Base-by-base conservation (phyloP, 2,888 invertebrate genomes). In the Noctua fimbriata region DNA sequence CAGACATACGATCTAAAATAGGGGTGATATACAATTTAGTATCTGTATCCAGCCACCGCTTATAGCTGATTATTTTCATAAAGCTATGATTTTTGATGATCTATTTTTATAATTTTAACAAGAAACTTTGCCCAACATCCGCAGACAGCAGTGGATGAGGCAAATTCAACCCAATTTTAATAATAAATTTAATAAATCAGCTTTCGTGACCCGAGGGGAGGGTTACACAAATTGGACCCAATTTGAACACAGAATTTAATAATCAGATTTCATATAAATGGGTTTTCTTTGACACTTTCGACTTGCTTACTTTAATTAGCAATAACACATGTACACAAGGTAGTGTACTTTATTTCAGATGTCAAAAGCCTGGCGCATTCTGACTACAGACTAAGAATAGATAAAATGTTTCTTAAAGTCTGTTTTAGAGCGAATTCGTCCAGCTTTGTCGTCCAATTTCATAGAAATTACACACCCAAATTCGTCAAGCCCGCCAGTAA, bases 1-100 rank as follows among this genome's bases (percentile, higher is more conserved):
- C 81, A 87, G 83, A 85, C 73, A 79, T 52, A 81, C 41, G 55
- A 73, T 41, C 79, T 85, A 79, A 71, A 83, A 44, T 1, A 69
- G 67, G 41, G 10, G 5, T 41, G 44, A 66, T n/a, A 49, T 41
- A 49, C 3, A 36, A 36, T 12, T 10, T 65, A 52, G 36, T 28
- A 55, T 52, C 32, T 44, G 18, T 32, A 21, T 66, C 77, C 81
- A 83, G 83, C 55, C 83, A 82, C 76, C 80, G 18, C 36, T 78
- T 49, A 44, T 52, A n/a, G 5, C n/a, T 58, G 3, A 44, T 44
- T 44, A 44, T 14, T 44, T 44, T 44, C 14, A 32, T 7, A 65
- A 49, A 60, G 28, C 76, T 63, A 49, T 36, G 76, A 28, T 21
- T 6, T 55, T 41, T 55, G 12, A 32, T 58, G 18, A 58, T 7